Evolutionary conservation across 2,113 vertebrate species (phyloP).

Genomic region (Chloroceryle aenea): DNA sequence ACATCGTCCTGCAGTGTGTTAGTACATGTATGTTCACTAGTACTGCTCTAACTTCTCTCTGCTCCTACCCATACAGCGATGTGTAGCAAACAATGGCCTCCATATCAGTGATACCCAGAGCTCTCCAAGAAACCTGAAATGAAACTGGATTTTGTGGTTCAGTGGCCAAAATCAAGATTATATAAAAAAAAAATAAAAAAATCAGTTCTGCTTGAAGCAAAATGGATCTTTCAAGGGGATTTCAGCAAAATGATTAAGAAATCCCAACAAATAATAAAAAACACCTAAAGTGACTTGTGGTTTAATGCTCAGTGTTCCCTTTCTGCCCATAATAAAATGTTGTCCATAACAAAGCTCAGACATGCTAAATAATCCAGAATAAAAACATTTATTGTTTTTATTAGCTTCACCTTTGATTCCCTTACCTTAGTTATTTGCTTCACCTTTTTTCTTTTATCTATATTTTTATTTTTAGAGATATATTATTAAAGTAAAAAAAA

Average conservation of each 20-base stretch:
- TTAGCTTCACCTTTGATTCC: neutral
- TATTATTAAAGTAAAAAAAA: neutral
- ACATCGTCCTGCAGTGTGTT: neutral
- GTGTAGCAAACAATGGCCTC: neutral
- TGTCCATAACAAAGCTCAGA: too few species aligned
- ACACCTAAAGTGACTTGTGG: neutral
- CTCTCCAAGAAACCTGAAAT: neutral
- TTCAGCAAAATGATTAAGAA: neutral
- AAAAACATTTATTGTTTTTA: too few species aligned
- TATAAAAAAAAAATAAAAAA: neutral
- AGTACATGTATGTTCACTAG: neutral
- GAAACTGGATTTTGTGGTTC: conserved; percentile 44
- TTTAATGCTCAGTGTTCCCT: neutral
- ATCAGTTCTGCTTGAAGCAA: neutral
- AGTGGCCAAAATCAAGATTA: neutral
- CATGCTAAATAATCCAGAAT: too few species aligned
- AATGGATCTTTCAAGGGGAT: neutral
- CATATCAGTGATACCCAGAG: neutral
- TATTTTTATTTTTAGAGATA: neutral
- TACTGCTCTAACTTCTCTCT: neutral
- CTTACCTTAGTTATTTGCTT: too few species aligned
- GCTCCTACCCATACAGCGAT: neutral
- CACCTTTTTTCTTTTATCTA: too few species aligned
- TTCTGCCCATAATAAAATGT: neutral
- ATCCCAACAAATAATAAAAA: neutral